Conservation (phyloP, 2,888 invertebrate species). For the Eumerus sabulonum region DNA sequence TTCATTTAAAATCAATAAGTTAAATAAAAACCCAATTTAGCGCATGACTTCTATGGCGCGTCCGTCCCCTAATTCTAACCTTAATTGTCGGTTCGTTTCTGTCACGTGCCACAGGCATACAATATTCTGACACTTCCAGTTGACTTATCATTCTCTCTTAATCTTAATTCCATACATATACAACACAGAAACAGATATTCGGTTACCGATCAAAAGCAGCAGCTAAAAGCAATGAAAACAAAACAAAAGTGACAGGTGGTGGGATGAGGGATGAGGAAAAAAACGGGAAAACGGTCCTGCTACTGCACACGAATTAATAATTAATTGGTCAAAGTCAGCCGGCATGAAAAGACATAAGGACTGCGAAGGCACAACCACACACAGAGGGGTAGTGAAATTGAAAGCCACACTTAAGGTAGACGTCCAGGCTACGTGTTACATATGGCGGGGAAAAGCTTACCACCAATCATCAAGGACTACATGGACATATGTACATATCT, state of each 20-base stretch:
- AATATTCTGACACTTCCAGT: slow-evolving; percentile 39
- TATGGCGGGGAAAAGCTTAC: slow-evolving; percentile 31
- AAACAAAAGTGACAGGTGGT: too few species aligned
- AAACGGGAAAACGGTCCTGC: slow-evolving; percentile 16
- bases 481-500: slow-evolving; percentile 49
- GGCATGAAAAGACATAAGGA: slow-evolving; percentile 12
- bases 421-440: slow-evolving; percentile 16
- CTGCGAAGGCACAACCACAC: too few species aligned
- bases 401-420: too few species aligned
- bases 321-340: slow-evolving; percentile 66
- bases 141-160: slow-evolving; percentile 21
- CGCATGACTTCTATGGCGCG: background rate
- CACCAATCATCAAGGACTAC: slow-evolving; percentile 38
- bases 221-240: background rate
- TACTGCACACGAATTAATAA: slow-evolving; percentile 61
- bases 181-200: background rate
- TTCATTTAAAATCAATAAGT: background rate
- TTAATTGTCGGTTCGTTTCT: slow-evolving; percentile 15
- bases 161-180: slow-evolving; percentile 33
- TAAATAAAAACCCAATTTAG: background rate
- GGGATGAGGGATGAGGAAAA: too few species aligned
- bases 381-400: too few species aligned
- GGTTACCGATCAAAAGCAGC: slow-evolving; percentile 25
- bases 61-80: background rate
- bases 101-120: slow-evolving; percentile 22